These are phyloP conservation scores for Drosophila varians DNA, from an alignment of 1,140 invertebrate genomes.

Conservation along the genomic window DNA sequence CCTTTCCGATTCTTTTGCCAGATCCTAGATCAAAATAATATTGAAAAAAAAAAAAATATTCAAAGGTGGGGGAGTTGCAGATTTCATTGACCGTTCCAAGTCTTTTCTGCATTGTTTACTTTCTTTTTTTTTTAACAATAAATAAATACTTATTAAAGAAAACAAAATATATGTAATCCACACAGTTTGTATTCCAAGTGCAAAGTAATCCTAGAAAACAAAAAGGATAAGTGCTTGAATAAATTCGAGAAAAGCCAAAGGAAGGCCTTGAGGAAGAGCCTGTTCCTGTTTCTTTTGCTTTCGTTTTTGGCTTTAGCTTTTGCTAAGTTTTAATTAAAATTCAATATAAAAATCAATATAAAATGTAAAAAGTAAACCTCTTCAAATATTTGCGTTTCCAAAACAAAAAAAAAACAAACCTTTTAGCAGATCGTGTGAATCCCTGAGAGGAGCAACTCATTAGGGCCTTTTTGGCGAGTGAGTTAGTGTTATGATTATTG, in stretches of 20 bases:
- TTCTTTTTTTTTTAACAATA: no score
- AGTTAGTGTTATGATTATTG: conserved; percentile 77
- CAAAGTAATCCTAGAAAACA: conserved; percentile 34
- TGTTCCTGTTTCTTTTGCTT: no score
- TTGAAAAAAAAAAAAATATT: not conserved
- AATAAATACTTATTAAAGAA: conserved; percentile 1
- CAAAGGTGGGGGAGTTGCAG: not conserved
- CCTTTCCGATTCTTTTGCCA: conserved; percentile 24
- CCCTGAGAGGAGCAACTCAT: conserved; percentile 6
- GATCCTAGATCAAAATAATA: conserved; percentile 44
- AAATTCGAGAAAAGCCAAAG: conserved; percentile 56
- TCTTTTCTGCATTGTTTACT: conserved; percentile 30
- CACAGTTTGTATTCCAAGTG: conserved; percentile 21
- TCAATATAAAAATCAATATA: no score
- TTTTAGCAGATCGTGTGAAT: not conserved
- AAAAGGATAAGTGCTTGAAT: conserved; percentile 21
- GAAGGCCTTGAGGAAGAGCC: no score
- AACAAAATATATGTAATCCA: no score
- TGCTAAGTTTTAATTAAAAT: no score
- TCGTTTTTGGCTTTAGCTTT: no score
- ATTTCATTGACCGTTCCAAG: conserved; percentile 36
- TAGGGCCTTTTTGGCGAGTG: conserved; percentile 21
- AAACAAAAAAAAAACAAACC: not conserved
- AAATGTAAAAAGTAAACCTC: no score
- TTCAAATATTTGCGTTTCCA: not conserved